Evolutionary conservation across 2,113 vertebrate genomes (phyloP), one percentile per base, ranked within the genome.

Genomic region (Azemiops feae): DNA sequence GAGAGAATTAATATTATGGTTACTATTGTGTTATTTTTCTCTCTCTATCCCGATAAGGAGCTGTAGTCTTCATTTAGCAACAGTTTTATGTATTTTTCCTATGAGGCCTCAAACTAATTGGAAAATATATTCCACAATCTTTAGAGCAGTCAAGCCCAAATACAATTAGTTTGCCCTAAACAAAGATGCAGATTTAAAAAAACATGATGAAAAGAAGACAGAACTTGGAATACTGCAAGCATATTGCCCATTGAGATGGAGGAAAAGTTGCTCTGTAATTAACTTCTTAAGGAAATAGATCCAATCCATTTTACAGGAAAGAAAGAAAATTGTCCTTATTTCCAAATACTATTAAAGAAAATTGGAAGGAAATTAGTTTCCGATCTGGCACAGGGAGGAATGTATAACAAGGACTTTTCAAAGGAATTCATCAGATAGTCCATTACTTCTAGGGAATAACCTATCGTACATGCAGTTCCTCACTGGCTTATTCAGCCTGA

Each of bases 101-200:
- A 5, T 91, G 81, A 95, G 87, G 54, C 27, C 39, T 94, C 91
- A 92, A 94, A 69, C 39, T 94, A 93, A 89, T 92, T 54, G 5
- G 39, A 69, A 10, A 90, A 18, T 57, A 89, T 89, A 57, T 85
- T 90, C 39, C 92, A 94, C 92, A 69, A 85, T 54, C 39, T 81
- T n/a, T 87, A 52, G 30, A 91, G 58, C 52, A 85, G 53, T 50
- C 69, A 60, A 50, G 88, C 81, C 54, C 54, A 30, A 87, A 64
- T 16, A 90, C 87, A 94, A 94, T 95, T 93, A 87, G 23, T 87
- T 92, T 94, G 91, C 52, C 90, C 93, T 74, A 91, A 95, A 85
- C 25, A 92, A 95, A 93, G 10, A 45, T 85, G 87, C 50, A 92
- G 91, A 94, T 89, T 20, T 57, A 53, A 89, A 69, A 74, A 22